A percentile compares a stretch with the other conserved stretches of the same genome.
phyloP scores from a whole-genome alignment of 2,797 vertebrate genomes.

The Pygocentrus nattereri region DNA sequence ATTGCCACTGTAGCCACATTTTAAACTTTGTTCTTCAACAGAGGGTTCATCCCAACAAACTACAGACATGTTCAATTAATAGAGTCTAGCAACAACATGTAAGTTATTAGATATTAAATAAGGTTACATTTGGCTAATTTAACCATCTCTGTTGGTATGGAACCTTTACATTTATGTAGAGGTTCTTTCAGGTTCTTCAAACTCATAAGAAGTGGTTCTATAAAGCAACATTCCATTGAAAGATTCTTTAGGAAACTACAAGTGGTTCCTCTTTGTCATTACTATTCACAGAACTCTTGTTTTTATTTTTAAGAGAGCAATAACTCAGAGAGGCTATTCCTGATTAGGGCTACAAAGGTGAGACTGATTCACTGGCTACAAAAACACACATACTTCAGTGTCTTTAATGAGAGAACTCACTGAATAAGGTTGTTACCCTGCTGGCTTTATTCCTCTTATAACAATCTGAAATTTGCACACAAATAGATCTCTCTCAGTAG shows the following conservation, averaged over 20 bases:
- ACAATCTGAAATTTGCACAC: background rate
- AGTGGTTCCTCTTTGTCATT: background rate
- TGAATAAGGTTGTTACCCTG: background rate
- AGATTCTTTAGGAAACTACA: background rate
- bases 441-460: conserved; percentile 3
- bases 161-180: background rate
- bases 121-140: too few species aligned
- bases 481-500: background rate
- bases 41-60: too few species aligned
- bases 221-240: background rate
- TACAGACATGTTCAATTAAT: too few species aligned
- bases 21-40: too few species aligned
- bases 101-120: too few species aligned
- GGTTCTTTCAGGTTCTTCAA: background rate
- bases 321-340: background rate
- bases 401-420: background rate
- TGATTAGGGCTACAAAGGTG: background rate
- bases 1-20: too few species aligned
- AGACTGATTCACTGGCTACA: background rate
- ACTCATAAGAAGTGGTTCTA: background rate
- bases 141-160: background rate
- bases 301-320: background rate
- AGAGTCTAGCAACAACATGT: too few species aligned
- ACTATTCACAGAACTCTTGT: background rate
- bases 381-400: background rate